Base-by-base conservation (phyloP, 2,113 vertebrate genomes). In the Leucopternis melanops region DNA sequence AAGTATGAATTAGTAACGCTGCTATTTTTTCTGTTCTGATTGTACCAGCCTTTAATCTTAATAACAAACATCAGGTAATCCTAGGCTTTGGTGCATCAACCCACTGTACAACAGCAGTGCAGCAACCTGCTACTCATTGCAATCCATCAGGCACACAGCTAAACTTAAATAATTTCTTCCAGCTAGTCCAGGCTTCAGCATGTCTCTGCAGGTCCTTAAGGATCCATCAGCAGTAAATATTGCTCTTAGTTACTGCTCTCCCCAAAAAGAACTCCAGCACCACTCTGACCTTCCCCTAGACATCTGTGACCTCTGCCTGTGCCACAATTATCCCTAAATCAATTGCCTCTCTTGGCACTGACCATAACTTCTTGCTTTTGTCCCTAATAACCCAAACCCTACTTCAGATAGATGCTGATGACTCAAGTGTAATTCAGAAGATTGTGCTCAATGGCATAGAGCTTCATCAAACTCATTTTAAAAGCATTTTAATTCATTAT, bases 401-500 rank as follows among this genome's bases (percentile, higher is more conserved):
- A 87, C 79, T 62, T 93, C 31, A 83, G 55, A 94, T 57, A 77
- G 61, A 79, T 75, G 70, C 61, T 91, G 65, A 87, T 69, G 49
- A 58, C 31, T 91, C 38, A 79, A 45, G 13, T 67, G 93, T 82
- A 65, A 96, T 90, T 85, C 66, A 82, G 45, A 92, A 89, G 52
- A 90, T 27, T 34, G 9, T 13, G 23, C 57, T 81, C 78, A 58
- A 87, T 69, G 54, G 61, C 27, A 94, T 8, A 85, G 44, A 95
- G n/a, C 21, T 81, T 95, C 57, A 92, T 69, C 47, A 91, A 87
- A 89, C 75, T 94, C 13, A 87, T 72, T 92, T 85, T 1, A 84
- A 90, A 94, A 90, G 36, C 36, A 87, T 92, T 95, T 97, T 49
- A 85, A 85, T 87, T 79, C 34, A 91, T 91, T 89, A 79, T 47